Conservation (phyloP, 2,888 invertebrate species). For the Diarsia dahlii region DNA sequence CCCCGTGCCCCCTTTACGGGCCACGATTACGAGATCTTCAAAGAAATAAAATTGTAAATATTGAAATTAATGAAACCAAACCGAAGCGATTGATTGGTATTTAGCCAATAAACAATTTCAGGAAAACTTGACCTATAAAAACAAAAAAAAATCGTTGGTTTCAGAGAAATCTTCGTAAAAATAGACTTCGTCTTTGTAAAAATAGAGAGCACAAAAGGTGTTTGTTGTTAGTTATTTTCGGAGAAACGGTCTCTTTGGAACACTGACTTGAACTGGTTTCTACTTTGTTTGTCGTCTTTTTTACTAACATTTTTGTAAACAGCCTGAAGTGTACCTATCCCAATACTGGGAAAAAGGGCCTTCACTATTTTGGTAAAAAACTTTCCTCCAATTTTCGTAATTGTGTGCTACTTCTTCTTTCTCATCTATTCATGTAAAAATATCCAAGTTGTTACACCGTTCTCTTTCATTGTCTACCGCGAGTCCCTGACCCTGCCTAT, state of each 20-base stretch:
- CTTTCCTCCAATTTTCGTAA: neutral
- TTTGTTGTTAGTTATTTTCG: constrained; percentile 21
- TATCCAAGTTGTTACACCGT: neutral
- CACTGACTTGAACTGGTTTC: too few species aligned
- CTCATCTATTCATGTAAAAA: neutral
- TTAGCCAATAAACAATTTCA: constrained; percentile 47
- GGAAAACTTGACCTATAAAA: constrained; percentile 29
- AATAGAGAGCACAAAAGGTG: constrained; percentile 13
- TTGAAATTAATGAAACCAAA: constrained; percentile 56
- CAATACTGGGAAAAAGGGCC: neutral
- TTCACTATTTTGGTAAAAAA: neutral
- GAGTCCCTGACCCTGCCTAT: neutral
- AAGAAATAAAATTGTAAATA: constrained; percentile 48
- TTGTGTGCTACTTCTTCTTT: neutral
- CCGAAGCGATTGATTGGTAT: constrained; percentile 52
- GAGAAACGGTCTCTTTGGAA: constrained; percentile 19
- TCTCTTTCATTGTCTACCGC: neutral
- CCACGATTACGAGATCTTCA: constrained; percentile 23
- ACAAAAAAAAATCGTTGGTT: constrained; percentile 18
- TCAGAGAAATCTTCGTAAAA: neutral
- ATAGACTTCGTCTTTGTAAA: constrained; percentile 1
- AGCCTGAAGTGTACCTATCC: too few species aligned
- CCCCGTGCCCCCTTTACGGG: constrained; percentile 11
- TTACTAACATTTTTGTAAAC: constrained; percentile 9
- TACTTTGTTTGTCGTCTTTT: neutral